Percentiles rank a stretch among this genome's conserved stretches.
phyloP scores from a whole-genome alignment of 2,113 vertebrate species.

The Dascyllus trimaculatus region DNA sequence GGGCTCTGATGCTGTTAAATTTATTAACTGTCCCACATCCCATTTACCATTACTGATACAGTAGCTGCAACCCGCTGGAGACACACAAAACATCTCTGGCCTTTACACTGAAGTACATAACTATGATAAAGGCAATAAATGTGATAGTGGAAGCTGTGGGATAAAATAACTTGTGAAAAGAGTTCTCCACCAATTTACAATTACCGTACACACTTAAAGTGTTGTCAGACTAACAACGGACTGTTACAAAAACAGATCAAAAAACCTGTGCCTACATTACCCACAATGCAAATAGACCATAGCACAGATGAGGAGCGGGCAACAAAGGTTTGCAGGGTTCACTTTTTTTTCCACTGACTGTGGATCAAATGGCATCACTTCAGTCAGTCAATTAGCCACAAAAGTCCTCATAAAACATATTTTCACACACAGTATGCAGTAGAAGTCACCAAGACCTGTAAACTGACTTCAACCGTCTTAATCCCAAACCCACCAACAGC shows the following conservation, averaged over 20 bases:
- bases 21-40: conserved; percentile 7
- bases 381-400: background rate
- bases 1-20: conserved; percentile 33
- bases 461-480: background rate
- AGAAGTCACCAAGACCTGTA: background rate
- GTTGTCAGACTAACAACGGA: background rate
- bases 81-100: conserved; percentile 9
- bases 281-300: background rate
- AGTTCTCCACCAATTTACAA: background rate
- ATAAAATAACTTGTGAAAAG: background rate
- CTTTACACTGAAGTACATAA: conserved; percentile 13
- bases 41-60: conserved; percentile 20
- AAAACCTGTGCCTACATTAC: background rate
- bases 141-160: background rate
- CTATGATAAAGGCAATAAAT: background rate
- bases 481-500: too few relatives aligned
- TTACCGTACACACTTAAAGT: background rate
- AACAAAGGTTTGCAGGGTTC: background rate
- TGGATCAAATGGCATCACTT: background rate
- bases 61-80: background rate
- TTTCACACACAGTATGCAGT: background rate
- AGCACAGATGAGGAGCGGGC: background rate
- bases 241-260: background rate
- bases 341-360: background rate
- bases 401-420: background rate